Percentiles rank a stretch among this genome's conserved stretches.
phyloP scores from a whole-genome alignment of 2,113 vertebrate species.

The Paralichthys olivaceus region DNA sequence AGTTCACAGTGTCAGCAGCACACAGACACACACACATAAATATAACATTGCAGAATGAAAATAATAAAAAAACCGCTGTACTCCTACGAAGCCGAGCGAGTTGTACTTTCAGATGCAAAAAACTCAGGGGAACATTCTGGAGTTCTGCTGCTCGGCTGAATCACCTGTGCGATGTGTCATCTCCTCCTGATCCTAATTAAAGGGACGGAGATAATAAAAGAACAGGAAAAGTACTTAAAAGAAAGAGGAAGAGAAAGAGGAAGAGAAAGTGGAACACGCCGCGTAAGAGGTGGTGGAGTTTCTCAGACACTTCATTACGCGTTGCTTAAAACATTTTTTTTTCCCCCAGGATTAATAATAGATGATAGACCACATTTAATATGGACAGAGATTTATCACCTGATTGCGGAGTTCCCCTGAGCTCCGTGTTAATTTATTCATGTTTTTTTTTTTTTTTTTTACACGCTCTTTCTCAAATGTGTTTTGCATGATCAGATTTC shows the following conservation, averaged over 20 bases:
- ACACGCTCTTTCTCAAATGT: too few relatives aligned
- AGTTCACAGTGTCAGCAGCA: conserved; percentile 2
- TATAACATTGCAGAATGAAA: conserved; percentile 1
- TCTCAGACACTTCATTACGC: not conserved
- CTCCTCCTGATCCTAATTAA: not conserved
- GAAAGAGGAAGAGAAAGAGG: not conserved
- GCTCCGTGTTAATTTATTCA: not conserved
- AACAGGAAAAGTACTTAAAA: not conserved
- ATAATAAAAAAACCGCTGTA: not conserved
- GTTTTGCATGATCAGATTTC: too few relatives aligned
- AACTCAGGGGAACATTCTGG: not conserved
- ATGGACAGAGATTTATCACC: not conserved
- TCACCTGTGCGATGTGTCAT: conserved; percentile 7
- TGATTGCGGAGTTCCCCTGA: not conserved
- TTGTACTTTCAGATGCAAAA: not conserved
- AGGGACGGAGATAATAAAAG: not conserved
- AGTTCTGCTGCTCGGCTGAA: conserved; percentile 3
- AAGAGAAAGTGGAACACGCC: not conserved
- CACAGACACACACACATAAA: not conserved
- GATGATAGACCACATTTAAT: not conserved
- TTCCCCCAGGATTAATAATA: not conserved
- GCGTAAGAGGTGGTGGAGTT: not conserved
- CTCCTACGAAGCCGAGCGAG: not conserved
- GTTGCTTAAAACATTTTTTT: not conserved
- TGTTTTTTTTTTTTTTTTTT: too few relatives aligned